Evolutionary conservation across 2,113 vertebrate species (phyloP).

Genomic region (Hippocampus guttulatus): DNA sequence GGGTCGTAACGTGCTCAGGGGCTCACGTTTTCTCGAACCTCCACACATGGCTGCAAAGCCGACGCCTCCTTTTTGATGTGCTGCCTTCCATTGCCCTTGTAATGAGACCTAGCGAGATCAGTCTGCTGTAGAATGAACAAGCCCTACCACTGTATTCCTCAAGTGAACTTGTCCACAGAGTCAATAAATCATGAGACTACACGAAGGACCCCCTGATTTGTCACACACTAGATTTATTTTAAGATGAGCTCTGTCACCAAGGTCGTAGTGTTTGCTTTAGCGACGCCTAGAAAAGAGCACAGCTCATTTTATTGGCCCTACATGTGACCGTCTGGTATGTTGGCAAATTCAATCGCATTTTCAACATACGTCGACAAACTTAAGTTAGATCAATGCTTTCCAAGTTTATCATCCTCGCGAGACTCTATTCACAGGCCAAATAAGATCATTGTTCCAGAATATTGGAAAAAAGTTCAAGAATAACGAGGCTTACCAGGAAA

Average conservation of each 20-base stretch:
- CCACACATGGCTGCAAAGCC: not conserved
- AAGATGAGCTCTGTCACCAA: not conserved
- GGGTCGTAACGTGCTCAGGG: conserved; percentile 24
- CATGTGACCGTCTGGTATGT: conserved; percentile 1
- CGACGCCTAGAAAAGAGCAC: not conserved
- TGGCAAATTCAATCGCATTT: not conserved
- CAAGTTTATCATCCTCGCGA: not conserved
- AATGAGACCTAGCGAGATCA: conserved; percentile 14
- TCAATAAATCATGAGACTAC: not conserved
- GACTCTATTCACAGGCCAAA: not conserved
- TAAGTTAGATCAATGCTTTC: not conserved
- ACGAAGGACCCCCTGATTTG: not conserved
- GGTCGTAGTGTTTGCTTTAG: not conserved
- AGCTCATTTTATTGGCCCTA: conserved; percentile 10
- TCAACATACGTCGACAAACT: not conserved
- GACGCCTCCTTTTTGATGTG: not conserved
- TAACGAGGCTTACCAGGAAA: conserved; percentile 2
- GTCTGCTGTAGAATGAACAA: not conserved
- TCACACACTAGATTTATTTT: conserved; percentile 14
- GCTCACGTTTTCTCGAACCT: conserved; percentile 33
- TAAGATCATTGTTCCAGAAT: not conserved
- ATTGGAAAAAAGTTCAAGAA: conserved; percentile 2
- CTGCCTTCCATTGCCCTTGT: not conserved
- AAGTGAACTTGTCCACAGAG: not conserved
- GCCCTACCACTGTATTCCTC: not conserved